phyloP scores from a whole-genome alignment of 2,113 vertebrate genomes.

The Eurypyga helias region DNA sequence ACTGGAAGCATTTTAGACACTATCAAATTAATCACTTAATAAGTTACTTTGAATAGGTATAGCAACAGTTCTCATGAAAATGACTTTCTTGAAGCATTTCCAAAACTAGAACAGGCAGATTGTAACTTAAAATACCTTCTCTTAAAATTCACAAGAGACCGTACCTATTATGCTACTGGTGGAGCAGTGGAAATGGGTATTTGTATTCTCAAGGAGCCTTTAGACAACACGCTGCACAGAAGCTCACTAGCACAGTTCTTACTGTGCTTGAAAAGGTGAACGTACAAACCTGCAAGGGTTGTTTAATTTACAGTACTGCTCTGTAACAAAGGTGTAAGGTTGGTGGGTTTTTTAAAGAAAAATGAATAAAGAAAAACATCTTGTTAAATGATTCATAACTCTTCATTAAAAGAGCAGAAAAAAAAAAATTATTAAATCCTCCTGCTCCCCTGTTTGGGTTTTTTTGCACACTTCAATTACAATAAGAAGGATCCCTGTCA shows the following conservation, averaged over 20 bases:
- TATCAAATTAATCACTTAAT: not conserved
- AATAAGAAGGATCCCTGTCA: not conserved
- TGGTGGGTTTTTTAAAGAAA: not conserved
- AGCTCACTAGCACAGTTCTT: not conserved
- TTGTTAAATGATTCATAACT: not conserved
- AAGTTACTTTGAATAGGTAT: not conserved
- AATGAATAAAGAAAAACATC: not conserved
- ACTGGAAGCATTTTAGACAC: not conserved
- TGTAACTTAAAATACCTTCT: not conserved
- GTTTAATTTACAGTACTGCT: not conserved
- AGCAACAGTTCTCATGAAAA: not conserved
- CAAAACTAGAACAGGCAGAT: not conserved
- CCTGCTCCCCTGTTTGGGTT: not conserved
- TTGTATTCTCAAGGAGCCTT: not conserved
- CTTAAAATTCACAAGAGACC: not conserved
- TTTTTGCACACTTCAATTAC: not conserved
- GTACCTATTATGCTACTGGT: not conserved
- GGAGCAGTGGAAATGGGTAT: not conserved
- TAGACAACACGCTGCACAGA: not conserved
- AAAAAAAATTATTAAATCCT: not conserved
- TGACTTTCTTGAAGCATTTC: not conserved
- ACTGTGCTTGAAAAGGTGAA: not conserved
- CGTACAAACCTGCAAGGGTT: not conserved
- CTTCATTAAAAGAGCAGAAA: not conserved
- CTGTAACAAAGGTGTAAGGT: not conserved